Evolutionary conservation across 2,113 vertebrate species (phyloP).

Genomic region (Cygnus atratus): DNA sequence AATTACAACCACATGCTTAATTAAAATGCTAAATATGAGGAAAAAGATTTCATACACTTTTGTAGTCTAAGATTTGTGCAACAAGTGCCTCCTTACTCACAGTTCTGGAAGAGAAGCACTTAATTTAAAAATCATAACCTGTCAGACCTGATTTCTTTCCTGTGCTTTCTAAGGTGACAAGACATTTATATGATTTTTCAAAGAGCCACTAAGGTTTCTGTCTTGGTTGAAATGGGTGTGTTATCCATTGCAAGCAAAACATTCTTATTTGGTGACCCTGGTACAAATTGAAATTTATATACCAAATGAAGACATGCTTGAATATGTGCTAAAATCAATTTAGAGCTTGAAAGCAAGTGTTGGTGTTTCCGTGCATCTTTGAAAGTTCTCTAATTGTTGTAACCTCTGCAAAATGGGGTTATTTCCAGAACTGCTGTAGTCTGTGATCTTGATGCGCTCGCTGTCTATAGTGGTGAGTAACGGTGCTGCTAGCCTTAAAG

Average conservation of each 20-base stretch:
- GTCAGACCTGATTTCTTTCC: background rate
- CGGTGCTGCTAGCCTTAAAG: background rate
- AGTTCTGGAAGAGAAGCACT: background rate
- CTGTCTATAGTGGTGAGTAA: background rate
- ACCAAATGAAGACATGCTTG: background rate
- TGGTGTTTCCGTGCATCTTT: background rate
- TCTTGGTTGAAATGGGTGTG: background rate
- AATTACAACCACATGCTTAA: background rate
- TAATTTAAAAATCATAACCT: background rate
- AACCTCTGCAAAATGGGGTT: background rate
- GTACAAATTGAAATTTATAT: background rate
- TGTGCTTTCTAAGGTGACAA: background rate
- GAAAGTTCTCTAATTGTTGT: background rate
- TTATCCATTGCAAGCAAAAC: background rate
- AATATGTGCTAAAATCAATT: background rate
- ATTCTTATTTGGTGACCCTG: background rate
- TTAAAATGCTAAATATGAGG: background rate
- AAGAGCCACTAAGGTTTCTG: background rate
- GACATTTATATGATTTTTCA: background rate
- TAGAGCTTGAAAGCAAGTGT: background rate
- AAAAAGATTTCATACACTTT: background rate
- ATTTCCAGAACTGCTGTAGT: background rate
- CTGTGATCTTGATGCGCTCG: background rate
- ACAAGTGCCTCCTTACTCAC: background rate
- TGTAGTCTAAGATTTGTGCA: background rate